phyloP scores from a whole-genome alignment of 2,113 vertebrate species.

The Hystrix cristata region DNA sequence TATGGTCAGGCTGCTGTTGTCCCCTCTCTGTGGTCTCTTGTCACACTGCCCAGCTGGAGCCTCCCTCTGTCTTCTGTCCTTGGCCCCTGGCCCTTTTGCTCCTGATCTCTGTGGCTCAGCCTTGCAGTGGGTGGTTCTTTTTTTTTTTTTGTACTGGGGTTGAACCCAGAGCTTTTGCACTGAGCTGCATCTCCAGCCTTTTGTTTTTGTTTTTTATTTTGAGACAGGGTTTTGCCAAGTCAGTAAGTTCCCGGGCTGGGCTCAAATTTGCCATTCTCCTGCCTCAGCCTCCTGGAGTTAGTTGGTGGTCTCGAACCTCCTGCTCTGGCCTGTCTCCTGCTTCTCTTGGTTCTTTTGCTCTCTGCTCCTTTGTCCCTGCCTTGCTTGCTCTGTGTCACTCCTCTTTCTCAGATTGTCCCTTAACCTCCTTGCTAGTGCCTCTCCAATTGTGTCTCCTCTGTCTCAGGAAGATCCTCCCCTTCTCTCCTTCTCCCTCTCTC shows the following conservation, averaged over 20 bases:
- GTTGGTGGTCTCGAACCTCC: not conserved
- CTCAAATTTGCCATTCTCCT: not conserved
- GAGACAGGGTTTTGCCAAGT: not conserved
- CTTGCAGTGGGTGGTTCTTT: not conserved
- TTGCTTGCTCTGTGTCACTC: too few relatives aligned
- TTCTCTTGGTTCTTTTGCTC: not conserved
- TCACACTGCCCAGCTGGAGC: not conserved
- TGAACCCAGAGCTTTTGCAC: not conserved
- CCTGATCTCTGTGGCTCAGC: not conserved
- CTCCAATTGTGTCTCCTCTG: fast-evolving
- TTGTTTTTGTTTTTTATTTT: not conserved
- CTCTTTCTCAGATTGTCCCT: not conserved
- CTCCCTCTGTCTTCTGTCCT: not conserved
- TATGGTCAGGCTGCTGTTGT: not conserved
- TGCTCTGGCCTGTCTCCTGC: fast-evolving
- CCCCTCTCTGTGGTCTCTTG: not conserved
- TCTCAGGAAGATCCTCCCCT: not conserved
- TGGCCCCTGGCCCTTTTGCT: not conserved
- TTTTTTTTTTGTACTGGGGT: not conserved
- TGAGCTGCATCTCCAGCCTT: not conserved
- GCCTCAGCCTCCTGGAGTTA: not conserved
- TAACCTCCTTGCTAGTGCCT: fast-evolving
- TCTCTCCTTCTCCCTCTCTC: not conserved
- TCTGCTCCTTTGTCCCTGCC: not conserved
- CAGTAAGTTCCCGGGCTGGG: not conserved